phyloP scores from a whole-genome alignment of 2,797 vertebrate genomes.

The Enteromius paludinosus region DNA sequence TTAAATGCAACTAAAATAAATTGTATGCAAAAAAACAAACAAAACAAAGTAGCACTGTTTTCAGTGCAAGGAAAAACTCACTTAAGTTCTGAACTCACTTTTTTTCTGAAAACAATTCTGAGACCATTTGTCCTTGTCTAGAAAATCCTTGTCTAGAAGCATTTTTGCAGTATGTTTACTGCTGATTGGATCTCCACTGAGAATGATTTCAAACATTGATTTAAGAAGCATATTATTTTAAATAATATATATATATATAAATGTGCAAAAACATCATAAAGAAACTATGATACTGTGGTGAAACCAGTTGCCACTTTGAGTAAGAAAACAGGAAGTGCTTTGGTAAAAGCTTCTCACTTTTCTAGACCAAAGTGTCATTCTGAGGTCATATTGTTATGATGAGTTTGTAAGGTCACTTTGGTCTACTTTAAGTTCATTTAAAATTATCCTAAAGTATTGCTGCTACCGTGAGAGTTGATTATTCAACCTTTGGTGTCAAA shows the following conservation, averaged over 20 bases:
- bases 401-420: neutral
- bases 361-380: constrained; percentile 42
- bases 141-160: no score
- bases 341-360: constrained; percentile 49
- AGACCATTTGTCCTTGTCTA: no score
- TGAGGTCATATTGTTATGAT: constrained; percentile 36
- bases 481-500: neutral
- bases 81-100: no score
- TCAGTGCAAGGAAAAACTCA: no score
- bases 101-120: no score
- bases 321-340: constrained; percentile 53
- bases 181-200: neutral
- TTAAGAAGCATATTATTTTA: neutral
- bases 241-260: neutral
- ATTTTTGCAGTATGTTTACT: no score
- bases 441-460: neutral
- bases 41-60: no score
- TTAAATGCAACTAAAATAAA: no score
- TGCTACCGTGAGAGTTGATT: neutral
- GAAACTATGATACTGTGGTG: constrained; percentile 19
- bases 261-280: neutral
- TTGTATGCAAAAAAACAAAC: no score
- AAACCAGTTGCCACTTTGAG: constrained; percentile 1
- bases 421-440: neutral
- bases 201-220: neutral